Evolutionary conservation across 2,797 vertebrate species (phyloP).

Genomic region (Allobates femoralis): DNA sequence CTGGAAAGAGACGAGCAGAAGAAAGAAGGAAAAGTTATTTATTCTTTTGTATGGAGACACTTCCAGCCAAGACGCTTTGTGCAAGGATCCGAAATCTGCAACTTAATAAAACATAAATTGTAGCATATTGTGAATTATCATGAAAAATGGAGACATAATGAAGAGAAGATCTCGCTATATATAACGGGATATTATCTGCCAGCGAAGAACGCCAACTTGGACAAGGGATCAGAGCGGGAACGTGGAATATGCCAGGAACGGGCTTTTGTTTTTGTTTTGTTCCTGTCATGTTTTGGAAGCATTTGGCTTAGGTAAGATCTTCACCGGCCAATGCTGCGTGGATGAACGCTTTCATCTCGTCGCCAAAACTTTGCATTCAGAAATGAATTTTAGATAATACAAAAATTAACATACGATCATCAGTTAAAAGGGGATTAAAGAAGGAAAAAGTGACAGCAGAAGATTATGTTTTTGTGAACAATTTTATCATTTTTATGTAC

Average conservation of each 20-base stretch:
- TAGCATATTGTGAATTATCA: neutral
- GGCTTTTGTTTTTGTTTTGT: constrained; percentile 56
- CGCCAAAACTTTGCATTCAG: constrained; percentile 49
- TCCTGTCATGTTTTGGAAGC: constrained; percentile 54
- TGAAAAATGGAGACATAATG: neutral
- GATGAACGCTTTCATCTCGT: constrained; percentile 39
- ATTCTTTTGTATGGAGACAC: neutral
- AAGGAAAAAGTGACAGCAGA: neutral
- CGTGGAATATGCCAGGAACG: constrained; percentile 26
- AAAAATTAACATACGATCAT: constrained; percentile 65
- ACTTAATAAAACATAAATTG: neutral
- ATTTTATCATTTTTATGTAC: neutral
- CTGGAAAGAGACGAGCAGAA: neutral
- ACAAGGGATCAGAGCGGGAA: constrained; percentile 26
- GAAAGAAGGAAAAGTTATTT: neutral
- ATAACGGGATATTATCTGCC: constrained; percentile 5
- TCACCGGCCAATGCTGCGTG: constrained; percentile 27
- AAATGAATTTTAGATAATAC: constrained; percentile 77
- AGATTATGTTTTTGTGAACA: neutral
- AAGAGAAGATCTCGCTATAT: constrained; percentile 22
- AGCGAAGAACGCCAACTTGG: constrained; percentile 29
- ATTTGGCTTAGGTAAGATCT: constrained; percentile 34
- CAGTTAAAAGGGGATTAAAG: neutral
- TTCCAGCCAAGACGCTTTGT: neutral
- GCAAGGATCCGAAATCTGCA: neutral